phyloP scores from a whole-genome alignment of 2,797 vertebrate species.

The Macrochelys suwanniensis region DNA sequence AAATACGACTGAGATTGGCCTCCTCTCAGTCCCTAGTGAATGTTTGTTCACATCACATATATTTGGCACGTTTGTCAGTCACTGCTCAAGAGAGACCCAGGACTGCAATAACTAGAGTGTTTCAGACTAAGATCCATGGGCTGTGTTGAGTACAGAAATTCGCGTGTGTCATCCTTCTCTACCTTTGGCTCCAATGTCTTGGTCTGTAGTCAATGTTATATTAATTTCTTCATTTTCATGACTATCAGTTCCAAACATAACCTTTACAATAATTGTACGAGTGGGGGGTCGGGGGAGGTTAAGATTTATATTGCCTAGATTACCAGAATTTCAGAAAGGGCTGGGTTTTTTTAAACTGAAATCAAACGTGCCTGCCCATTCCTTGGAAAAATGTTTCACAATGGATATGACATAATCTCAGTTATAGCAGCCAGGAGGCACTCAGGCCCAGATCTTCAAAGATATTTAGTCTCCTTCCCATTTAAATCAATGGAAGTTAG shows the following conservation, averaged over 20 bases:
- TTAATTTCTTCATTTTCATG: neutral
- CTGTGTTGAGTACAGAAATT: neutral
- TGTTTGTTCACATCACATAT: neutral
- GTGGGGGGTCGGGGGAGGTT: neutral
- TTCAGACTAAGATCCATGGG: neutral
- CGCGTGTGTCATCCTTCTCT: neutral
- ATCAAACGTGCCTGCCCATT: neutral
- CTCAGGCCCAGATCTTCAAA: neutral
- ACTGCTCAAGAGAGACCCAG: neutral
- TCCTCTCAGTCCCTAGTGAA: neutral
- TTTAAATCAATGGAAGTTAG: neutral
- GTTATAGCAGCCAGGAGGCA: neutral
- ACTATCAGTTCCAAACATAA: neutral
- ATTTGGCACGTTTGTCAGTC: neutral
- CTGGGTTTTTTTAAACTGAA: neutral
- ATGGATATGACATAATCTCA: neutral
- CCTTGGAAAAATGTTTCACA: neutral
- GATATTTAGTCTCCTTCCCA: neutral
- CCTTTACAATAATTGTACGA: neutral
- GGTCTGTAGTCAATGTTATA: neutral
- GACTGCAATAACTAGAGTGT: neutral
- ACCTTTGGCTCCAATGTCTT: neutral
- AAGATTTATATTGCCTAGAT: neutral
- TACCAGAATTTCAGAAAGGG: neutral
- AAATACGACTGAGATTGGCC: neutral